Evolutionary conservation across 2,113 vertebrate genomes (phyloP).

Genomic region (Panthera tigris): DNA sequence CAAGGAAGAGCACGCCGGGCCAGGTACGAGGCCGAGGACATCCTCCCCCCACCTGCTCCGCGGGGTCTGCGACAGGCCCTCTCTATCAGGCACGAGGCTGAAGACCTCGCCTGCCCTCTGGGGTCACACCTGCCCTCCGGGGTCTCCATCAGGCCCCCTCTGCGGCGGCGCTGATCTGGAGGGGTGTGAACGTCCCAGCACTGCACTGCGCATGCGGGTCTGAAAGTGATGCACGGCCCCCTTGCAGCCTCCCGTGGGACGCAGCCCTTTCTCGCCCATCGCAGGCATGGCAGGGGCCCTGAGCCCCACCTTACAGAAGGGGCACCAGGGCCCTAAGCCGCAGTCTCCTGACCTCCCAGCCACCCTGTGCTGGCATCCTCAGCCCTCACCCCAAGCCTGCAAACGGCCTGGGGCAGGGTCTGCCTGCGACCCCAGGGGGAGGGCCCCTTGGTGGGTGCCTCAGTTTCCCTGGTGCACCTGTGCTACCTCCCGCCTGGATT

Average conservation of each 20-base stretch:
- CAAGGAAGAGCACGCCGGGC: not conserved
- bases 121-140: not conserved
- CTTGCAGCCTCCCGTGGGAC: not conserved
- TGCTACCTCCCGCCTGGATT: not conserved
- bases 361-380: not conserved
- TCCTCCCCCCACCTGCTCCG: rapidly evolving
- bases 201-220: rapidly evolving
- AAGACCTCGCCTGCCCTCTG: too few relatives aligned
- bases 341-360: not conserved
- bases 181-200: rapidly evolving
- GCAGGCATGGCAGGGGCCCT: not conserved
- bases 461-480: rapidly evolving
- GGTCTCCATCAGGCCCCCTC: rapidly evolving
- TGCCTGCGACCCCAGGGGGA: too few relatives aligned
- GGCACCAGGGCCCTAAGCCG: too few relatives aligned
- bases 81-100: too few relatives aligned
- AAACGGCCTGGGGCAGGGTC: rapidly evolving
- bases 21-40: not conserved
- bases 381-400: not conserved
- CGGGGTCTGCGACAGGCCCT: rapidly evolving
- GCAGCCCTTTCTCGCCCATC: not conserved
- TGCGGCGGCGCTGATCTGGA: not conserved
- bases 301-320: not conserved
- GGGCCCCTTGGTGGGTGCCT: not conserved
- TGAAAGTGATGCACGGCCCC: not conserved